phyloP scores from a whole-genome alignment of 2,888 invertebrate species.

The Machimus atricapillus region DNA sequence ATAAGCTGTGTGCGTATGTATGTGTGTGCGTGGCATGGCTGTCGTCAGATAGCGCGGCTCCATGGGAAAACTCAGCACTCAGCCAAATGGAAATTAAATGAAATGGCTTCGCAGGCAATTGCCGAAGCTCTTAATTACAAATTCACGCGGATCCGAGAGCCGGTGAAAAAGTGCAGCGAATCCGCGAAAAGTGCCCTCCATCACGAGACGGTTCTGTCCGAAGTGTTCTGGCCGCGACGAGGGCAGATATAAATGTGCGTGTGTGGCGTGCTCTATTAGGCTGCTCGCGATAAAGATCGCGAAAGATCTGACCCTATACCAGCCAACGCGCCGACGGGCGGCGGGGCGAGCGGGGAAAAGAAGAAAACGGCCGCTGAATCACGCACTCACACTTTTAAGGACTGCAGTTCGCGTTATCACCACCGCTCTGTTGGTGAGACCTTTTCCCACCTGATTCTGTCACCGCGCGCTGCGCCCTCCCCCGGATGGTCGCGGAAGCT shows the following conservation, averaged over 20 bases:
- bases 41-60: neutral
- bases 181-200: neutral
- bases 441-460: neutral
- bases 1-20: neutral
- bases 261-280: constrained; percentile 26
- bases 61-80: constrained; percentile 6
- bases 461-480: neutral
- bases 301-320: neutral
- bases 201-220: neutral
- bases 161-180: constrained; percentile 1
- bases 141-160: neutral
- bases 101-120: neutral
- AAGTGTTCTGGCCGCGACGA: neutral
- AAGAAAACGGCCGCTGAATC: neutral
- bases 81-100: neutral
- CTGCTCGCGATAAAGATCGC: constrained; percentile 13
- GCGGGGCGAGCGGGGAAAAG: neutral
- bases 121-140: neutral
- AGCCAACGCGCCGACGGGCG: neutral
- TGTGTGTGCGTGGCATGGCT: neutral
- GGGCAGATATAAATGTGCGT: constrained; percentile 20
- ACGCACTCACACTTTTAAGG: neutral
- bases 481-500: neutral
- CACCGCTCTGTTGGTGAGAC: neutral
- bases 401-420: neutral